Percentiles rank a stretch among this genome's conserved stretches.
phyloP scores from a whole-genome alignment of 2,888 invertebrate genomes.

The Margaritifera margaritifera region DNA sequence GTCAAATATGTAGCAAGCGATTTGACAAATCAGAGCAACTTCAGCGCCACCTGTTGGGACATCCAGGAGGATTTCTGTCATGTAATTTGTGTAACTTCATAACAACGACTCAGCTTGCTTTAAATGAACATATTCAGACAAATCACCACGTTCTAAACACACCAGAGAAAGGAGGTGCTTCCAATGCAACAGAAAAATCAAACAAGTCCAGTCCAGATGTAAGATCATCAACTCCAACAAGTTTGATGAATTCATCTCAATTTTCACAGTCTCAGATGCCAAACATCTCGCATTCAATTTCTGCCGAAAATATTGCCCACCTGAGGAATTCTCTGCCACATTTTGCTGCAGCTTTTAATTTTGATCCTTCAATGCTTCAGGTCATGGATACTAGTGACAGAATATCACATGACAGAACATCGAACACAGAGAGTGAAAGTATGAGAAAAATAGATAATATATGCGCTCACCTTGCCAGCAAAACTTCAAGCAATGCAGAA shows the following conservation, averaged over 20 bases:
- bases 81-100: slow-evolving; percentile 58
- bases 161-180: slow-evolving; percentile 4
- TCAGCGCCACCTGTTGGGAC: slow-evolving; percentile 62
- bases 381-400: slow-evolving; percentile 9
- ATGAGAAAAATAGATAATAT: slow-evolving; percentile 53
- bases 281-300: slow-evolving; percentile 1
- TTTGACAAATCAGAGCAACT: slow-evolving; percentile 63
- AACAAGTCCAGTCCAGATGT: too few species aligned
- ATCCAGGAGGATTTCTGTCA: slow-evolving; percentile 53
- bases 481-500: slow-evolving; percentile 20
- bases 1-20: slow-evolving; percentile 57
- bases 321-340: slow-evolving; percentile 8
- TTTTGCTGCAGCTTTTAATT: slow-evolving; percentile 8
- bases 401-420: slow-evolving; percentile 15
- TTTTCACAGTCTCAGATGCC: slow-evolving; percentile 1
- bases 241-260: too few species aligned
- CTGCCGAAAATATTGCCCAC: not conserved
- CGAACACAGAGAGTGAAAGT: slow-evolving; percentile 26
- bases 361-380: not conserved
- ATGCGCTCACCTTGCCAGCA: slow-evolving; percentile 48
- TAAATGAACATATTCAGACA: slow-evolving; percentile 57
- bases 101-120: slow-evolving; percentile 50
- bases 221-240: too few species aligned
- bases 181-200: not conserved
- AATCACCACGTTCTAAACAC: slow-evolving; percentile 49